Evolutionary conservation across 2,113 vertebrate genomes (phyloP), one percentile per base, ranked within the genome.

Genomic region (Elgaria multicarinata): DNA sequence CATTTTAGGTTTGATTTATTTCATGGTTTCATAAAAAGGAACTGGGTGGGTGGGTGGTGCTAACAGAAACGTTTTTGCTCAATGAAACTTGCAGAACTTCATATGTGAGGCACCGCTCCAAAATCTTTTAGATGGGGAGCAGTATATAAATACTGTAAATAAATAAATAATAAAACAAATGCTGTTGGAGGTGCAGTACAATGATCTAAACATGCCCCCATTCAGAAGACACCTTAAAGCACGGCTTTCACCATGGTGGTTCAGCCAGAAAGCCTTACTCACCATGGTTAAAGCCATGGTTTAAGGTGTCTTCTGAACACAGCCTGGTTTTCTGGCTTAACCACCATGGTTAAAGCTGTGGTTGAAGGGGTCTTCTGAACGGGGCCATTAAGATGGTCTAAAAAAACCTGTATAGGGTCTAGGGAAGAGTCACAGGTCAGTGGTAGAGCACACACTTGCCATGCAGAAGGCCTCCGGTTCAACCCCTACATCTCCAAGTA

Each of bases 11-110:
- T 31, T 26, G 78, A 67, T 58, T 87, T 92, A 93, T 82, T 91
- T 71, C 88, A 95, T 88, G 80, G 89, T 90, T 94, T 90, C 36
- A 82, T 91, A 92, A 96, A 91, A 83, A 86, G n/a, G n/a, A n/a
- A n/a, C n/a, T n/a, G n/a, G n/a, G n/a, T n/a, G n/a, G n/a, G 66
- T 53, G 2, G 5, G 75, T 81, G 53, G 74, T 87, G 53, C 69
- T 78, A 92, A 94, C 39, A 26, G 89, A 91, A 36, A 91, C 46
- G 2, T 83, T 92, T 75, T 76, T 88, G 53, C 75, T 80, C 71
- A 90, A 42, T 55, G 72, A 77, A 67, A 44, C 74, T 92, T 90
- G 67, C 85, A 92, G 88, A 94, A 89, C 26, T 87, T 83, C 24
- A 78, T 66, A 84, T 82, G 67, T 72, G n/a, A n/a, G n/a, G n/a